phyloP scores from a whole-genome alignment of 2,113 vertebrate species.

The Motacilla alba region DNA sequence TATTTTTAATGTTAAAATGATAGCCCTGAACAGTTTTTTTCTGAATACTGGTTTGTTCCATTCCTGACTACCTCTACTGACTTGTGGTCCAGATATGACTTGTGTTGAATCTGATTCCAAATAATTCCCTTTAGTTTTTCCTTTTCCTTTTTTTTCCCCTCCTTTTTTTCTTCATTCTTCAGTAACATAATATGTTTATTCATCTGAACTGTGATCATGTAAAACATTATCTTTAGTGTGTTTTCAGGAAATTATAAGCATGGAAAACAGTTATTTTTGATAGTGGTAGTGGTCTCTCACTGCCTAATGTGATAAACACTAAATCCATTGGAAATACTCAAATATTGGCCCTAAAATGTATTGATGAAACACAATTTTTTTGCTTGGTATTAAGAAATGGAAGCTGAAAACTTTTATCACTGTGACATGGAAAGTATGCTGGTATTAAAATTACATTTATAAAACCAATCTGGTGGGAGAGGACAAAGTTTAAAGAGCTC shows the following conservation, averaged over 20 bases:
- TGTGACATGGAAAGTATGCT: not conserved
- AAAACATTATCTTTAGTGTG: not conserved
- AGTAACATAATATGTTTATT: not conserved
- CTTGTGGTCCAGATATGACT: not conserved
- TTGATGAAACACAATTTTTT: not conserved
- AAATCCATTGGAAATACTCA: not conserved
- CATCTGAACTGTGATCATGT: not conserved
- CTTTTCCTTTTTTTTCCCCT: fast-evolving
- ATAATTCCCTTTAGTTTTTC: not conserved
- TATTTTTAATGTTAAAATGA: not conserved
- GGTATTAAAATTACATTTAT: not conserved
- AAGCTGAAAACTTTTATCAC: not conserved
- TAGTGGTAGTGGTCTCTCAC: not conserved
- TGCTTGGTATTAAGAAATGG: not conserved
- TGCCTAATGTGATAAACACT: not conserved
- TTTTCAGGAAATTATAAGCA: not conserved
- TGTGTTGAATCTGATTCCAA: not conserved
- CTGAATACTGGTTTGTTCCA: not conserved
- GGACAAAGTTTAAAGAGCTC: not conserved
- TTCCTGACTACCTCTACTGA: not conserved
- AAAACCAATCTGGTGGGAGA: not conserved
- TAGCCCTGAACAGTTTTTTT: not conserved
- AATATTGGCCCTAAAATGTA: not conserved
- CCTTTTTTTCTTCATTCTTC: not conserved
- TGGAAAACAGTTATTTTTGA: not conserved